A percentile compares a stretch with the other conserved stretches of the same genome.
Conservation (phyloP, 1,140 invertebrate species). For the Hydropsyche tenuis region DNA sequence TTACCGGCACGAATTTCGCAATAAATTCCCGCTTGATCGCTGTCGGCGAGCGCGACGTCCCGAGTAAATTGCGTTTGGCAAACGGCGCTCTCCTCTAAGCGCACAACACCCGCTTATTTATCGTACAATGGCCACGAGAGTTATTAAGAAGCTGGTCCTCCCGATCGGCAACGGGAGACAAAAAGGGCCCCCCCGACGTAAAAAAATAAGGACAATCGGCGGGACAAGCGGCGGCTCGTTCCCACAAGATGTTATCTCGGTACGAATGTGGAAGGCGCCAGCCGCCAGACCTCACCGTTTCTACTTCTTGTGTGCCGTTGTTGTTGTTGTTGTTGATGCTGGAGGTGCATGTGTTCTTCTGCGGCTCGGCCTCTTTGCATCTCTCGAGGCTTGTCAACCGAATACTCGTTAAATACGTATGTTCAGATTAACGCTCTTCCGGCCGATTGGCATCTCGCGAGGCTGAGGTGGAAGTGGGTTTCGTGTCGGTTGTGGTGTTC, state of each 20-base stretch:
- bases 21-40: background rate
- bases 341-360: background rate
- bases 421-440: too few relatives aligned
- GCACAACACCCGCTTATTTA: too few relatives aligned
- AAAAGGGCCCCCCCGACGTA: conserved; percentile 2
- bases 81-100: too few relatives aligned
- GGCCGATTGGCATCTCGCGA: too few relatives aligned
- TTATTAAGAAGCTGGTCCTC: background rate
- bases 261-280: conserved; percentile 20
- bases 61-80: background rate
- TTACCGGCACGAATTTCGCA: too few relatives aligned
- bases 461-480: too few relatives aligned
- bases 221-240: conserved; percentile 18
- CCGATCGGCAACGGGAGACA: background rate
- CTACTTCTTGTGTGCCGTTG: background rate
- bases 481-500: too few relatives aligned
- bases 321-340: too few relatives aligned
- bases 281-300: background rate
- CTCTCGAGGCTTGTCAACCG: background rate
- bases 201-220: conserved; percentile 19
- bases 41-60: background rate
- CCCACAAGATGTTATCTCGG: conserved; percentile 18
- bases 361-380: background rate
- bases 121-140: background rate
- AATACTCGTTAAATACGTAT: too few relatives aligned